phyloP scores from a whole-genome alignment of 2,797 vertebrate genomes.

The Parotocinclus haroldoi region DNA sequence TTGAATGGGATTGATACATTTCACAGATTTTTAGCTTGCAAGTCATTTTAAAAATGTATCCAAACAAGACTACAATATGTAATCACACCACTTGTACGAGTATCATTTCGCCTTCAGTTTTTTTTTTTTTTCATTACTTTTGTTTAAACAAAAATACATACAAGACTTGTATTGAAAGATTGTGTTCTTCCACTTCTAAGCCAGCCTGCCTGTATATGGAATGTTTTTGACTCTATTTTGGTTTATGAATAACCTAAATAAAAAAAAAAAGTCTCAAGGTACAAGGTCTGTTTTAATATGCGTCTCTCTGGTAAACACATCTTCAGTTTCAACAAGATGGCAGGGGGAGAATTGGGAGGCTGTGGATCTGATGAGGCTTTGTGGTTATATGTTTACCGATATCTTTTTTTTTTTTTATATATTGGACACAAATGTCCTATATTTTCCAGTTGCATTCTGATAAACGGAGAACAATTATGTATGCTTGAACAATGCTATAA shows the following conservation, averaged over 20 bases:
- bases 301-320: no score
- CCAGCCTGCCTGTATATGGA: constrained; percentile 73
- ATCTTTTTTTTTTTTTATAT: no score
- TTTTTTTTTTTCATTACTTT: constrained; percentile 45
- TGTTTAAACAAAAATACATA: constrained; percentile 29
- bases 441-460: no score
- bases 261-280: constrained; percentile 22
- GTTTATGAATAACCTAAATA: constrained; percentile 73
- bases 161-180: constrained; percentile 9
- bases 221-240: constrained; percentile 70
- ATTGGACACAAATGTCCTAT: no score
- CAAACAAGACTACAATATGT: constrained; percentile 40
- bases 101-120: constrained; percentile 45
- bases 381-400: no score
- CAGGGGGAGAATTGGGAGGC: no score
- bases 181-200: constrained; percentile 56
- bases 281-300: no score
- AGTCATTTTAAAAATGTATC: constrained; percentile 56
- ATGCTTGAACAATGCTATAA: no score
- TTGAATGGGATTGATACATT: not conserved
- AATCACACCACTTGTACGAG: constrained; percentile 53
- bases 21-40: constrained; percentile 29
- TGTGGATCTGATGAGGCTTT: no score
- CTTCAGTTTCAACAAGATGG: no score
- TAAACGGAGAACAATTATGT: no score